phyloP scores from a whole-genome alignment of 2,888 invertebrate genomes.

The Lycophotia porphyrea region DNA sequence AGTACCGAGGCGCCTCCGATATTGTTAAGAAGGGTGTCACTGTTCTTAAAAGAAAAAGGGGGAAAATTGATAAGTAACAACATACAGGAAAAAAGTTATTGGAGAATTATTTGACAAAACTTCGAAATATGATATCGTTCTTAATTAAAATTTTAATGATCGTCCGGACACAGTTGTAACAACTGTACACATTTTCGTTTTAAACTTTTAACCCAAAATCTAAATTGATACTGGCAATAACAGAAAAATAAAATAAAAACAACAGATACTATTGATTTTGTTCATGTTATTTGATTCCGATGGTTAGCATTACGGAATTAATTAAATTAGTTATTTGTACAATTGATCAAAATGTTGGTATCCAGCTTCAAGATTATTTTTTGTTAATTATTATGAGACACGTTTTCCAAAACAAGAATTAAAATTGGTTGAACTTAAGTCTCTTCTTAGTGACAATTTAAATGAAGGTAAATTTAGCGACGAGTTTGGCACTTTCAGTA shows the following conservation, averaged over 20 bases:
- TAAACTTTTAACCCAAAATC: background rate
- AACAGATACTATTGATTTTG: slow-evolving; percentile 1
- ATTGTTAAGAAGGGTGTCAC: background rate
- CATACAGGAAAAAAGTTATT: slow-evolving; percentile 6
- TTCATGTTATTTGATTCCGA: slow-evolving; percentile 9
- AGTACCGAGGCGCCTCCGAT: background rate
- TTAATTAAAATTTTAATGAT: slow-evolving; percentile 45
- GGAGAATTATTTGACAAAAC: background rate
- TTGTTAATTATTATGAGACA: background rate
- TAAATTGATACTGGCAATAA: slow-evolving; percentile 6
- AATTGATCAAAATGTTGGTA: background rate
- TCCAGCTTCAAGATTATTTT: background rate
- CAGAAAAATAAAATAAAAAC: background rate
- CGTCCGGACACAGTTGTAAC: background rate
- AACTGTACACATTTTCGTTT: slow-evolving; percentile 1
- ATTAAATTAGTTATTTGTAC: background rate
- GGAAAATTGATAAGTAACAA: background rate
- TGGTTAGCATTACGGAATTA: background rate
- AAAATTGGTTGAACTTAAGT: background rate
- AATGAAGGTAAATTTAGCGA: background rate
- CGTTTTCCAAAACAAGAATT: background rate
- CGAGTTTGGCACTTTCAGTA: background rate
- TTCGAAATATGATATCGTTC: slow-evolving; percentile 23
- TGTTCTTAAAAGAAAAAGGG: background rate
- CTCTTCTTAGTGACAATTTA: background rate